Evolutionary conservation across 2,888 invertebrate genomes (phyloP).

Genomic region (Falcaria lacertinaria): DNA sequence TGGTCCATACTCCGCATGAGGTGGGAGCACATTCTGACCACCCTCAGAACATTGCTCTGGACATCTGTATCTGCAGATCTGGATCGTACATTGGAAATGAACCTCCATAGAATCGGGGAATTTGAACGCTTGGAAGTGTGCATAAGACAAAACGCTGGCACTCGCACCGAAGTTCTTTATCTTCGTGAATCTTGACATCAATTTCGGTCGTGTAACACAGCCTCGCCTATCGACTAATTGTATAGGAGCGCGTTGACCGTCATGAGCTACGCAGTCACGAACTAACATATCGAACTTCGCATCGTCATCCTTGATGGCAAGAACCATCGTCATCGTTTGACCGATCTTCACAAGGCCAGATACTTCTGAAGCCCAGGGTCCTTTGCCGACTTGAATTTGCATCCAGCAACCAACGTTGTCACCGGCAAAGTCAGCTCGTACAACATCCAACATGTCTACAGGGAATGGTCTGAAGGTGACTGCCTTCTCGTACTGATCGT

Average conservation of each 20-base stretch:
- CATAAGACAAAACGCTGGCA: slow-evolving; percentile 94
- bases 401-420: slow-evolving; percentile 98
- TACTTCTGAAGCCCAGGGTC: slow-evolving; percentile 97
- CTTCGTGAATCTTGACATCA: slow-evolving; percentile 96
- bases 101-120: slow-evolving; percentile 98
- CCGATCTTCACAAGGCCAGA: slow-evolving; percentile 96
- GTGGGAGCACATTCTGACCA: slow-evolving; percentile 64
- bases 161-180: slow-evolving; percentile 97
- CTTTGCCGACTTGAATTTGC: slow-evolving; percentile 97
- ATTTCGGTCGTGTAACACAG: slow-evolving; percentile 93
- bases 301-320: slow-evolving; percentile 96
- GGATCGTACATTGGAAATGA: slow-evolving; percentile 96
- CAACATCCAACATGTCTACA: slow-evolving; percentile 96
- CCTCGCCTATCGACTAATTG: slow-evolving; percentile 95
- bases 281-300: slow-evolving; percentile 97
- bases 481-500: slow-evolving; percentile 96
- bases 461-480: slow-evolving; percentile 97
- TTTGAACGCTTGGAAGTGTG: slow-evolving; percentile 97
- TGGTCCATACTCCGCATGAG: slow-evolving; percentile 85
- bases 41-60: slow-evolving; percentile 93
- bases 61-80: slow-evolving; percentile 95
- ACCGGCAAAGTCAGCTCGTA: slow-evolving; percentile 96
- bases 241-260: slow-evolving; percentile 95
- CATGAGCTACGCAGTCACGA: slow-evolving; percentile 95
- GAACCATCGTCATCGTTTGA: slow-evolving; percentile 97